Conservation (phyloP, 2,888 invertebrate genomes). For the Monoplex corrugatus region DNA sequence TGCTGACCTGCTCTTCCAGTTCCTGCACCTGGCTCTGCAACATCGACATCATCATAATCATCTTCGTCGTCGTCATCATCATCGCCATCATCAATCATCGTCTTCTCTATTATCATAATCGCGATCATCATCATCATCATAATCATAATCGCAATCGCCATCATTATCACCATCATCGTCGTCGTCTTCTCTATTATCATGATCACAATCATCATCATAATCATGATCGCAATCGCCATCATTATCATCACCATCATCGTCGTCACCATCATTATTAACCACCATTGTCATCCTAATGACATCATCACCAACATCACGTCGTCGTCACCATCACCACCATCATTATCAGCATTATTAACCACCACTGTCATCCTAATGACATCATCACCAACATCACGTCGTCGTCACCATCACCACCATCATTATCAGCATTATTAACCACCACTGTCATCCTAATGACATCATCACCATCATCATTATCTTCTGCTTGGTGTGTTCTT, state of each 20-base stretch:
- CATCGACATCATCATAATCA: constrained; percentile 32
- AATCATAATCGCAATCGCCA: neutral
- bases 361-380: neutral
- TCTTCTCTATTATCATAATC: neutral
- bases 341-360: neutral
- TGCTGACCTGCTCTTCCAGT: constrained; percentile 64
- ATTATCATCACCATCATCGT: neutral
- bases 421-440: neutral
- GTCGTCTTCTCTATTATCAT: neutral
- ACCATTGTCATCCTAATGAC: neutral
- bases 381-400: neutral
- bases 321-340: neutral
- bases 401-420: neutral
- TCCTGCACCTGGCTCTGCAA: constrained; percentile 67
- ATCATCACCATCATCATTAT: neutral
- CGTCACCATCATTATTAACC: neutral
- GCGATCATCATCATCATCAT: neutral
- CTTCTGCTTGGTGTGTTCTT: neutral
- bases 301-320: neutral
- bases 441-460: neutral
- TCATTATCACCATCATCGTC: neutral
- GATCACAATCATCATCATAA: neutral
- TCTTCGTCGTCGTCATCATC: constrained; percentile 38
- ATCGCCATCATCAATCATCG: neutral
- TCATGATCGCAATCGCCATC: neutral